phyloP scores from a whole-genome alignment of 2,113 vertebrate species.

The Podarcis muralis region DNA sequence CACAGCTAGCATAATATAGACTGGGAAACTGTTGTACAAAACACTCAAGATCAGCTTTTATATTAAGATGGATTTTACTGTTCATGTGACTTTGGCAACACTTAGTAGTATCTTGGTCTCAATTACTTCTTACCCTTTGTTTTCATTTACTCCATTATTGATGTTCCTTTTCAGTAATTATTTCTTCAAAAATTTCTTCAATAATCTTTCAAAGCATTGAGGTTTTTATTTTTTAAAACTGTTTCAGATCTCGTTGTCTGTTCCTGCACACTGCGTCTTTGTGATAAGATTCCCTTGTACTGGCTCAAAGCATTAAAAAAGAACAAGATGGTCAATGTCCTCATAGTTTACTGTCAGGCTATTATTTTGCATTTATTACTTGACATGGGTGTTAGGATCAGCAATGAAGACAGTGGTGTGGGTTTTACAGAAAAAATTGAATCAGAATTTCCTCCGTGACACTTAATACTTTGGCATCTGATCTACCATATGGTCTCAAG shows the following conservation, averaged over 20 bases:
- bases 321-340: neutral
- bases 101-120: neutral
- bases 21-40: neutral
- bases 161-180: neutral
- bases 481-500: neutral
- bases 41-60: neutral
- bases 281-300: neutral
- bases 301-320: conserved; percentile 11
- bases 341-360: conserved; percentile 1
- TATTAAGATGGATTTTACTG: neutral
- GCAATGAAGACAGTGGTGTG: neutral
- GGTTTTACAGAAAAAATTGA: neutral
- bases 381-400: neutral
- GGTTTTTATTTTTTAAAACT: neutral
- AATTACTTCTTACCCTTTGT: neutral
- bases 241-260: neutral
- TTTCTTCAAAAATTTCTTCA: too few relatives aligned
- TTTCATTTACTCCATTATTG: neutral
- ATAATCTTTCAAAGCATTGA: neutral
- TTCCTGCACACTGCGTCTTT: neutral
- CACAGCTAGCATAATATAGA: neutral
- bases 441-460: neutral
- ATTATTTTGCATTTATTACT: conserved; percentile 23
- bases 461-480: neutral
- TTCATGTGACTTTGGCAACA: neutral